Evolutionary conservation across 2,888 invertebrate genomes (phyloP).

Genomic region (Eupithecia insigniata): DNA sequence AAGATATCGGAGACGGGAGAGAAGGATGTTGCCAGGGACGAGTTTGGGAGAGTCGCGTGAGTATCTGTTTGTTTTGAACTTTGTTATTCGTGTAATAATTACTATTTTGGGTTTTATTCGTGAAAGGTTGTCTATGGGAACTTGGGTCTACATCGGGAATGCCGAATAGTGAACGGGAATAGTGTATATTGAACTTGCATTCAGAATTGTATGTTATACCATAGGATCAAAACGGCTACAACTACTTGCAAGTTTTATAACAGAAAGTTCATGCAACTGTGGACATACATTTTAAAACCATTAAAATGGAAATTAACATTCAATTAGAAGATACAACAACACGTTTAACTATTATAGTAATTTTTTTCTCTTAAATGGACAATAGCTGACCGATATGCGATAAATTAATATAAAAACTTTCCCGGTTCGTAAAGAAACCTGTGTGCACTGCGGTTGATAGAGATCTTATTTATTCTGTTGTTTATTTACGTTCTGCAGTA

Average conservation of each 20-base stretch:
- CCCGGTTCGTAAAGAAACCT: background rate
- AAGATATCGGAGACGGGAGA: constrained; percentile 89
- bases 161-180: no score
- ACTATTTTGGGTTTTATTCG: background rate
- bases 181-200: no score
- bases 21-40: constrained; percentile 88
- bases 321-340: background rate
- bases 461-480: background rate
- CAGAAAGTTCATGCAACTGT: background rate
- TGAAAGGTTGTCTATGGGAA: background rate
- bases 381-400: background rate
- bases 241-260: background rate
- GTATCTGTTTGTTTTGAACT: constrained; percentile 48
- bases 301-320: background rate
- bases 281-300: background rate
- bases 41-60: constrained; percentile 91
- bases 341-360: background rate
- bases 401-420: background rate
- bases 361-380: background rate
- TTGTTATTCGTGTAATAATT: background rate
- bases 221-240: background rate
- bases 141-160: background rate
- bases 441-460: background rate
- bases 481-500: background rate
- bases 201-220: no score